A percentile compares a stretch with the other conserved stretches of the same genome.
Conservation (phyloP, 2,797 vertebrate species). For the Jordanella pulchra region DNA sequence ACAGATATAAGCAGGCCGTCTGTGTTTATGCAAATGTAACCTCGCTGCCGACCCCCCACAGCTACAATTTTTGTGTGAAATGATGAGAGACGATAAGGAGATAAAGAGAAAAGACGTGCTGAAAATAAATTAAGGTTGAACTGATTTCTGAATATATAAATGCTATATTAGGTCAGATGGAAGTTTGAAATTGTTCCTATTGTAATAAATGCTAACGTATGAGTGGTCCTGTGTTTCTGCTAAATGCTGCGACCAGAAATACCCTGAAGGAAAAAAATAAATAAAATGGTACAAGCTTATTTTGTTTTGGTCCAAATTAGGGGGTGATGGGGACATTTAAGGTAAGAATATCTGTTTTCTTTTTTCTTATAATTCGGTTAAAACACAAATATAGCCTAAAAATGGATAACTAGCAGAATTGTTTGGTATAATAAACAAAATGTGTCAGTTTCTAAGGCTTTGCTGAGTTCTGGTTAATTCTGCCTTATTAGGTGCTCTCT, state of each 20-base stretch:
- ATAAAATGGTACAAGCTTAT: not conserved
- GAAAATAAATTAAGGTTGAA: constrained; percentile 55
- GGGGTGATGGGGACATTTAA: no score
- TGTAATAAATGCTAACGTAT: constrained; percentile 40
- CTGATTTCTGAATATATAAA: constrained; percentile 65
- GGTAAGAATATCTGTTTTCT: no score
- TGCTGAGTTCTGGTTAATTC: not conserved
- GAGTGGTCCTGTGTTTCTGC: not conserved
- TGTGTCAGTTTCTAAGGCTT: not conserved
- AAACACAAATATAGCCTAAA: not conserved
- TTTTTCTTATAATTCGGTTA: no score
- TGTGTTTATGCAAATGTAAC: constrained; percentile 61
- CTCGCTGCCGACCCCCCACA: constrained; percentile 37
- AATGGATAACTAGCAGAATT: not conserved
- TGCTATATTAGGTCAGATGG: constrained; percentile 61
- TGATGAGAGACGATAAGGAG: constrained; percentile 48
- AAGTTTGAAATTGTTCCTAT: constrained; percentile 53
- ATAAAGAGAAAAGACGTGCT: constrained; percentile 64
- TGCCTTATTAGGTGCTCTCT: not conserved
- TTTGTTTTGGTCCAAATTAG: not conserved
- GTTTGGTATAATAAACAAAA: not conserved
- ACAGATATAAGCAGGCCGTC: constrained; percentile 20
- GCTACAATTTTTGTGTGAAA: constrained; percentile 6
- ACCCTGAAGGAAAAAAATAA: not conserved
- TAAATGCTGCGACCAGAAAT: not conserved